These are phyloP conservation scores for Rhodeus uyekii DNA, from an alignment of 2,797 vertebrate species.

Conservation along the genomic window DNA sequence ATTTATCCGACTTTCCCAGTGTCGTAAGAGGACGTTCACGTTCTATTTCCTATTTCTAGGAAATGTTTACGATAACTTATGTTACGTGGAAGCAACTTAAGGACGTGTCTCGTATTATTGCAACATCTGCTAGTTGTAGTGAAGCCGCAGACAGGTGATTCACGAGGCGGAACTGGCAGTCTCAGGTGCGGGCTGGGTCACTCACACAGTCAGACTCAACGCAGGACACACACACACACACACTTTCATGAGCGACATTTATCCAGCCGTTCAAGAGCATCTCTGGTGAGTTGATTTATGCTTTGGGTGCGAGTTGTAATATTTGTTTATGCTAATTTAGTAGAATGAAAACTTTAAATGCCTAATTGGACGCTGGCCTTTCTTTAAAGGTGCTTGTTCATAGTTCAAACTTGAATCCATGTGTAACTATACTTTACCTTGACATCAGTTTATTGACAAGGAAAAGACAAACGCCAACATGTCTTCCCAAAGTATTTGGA, in stretches of 20 bases:
- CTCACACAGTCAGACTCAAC: neutral
- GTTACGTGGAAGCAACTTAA: too few species aligned
- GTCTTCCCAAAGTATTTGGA: neutral
- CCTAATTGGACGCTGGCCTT: neutral
- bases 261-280: neutral
- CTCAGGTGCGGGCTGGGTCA: constrained; percentile 6
- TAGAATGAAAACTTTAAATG: neutral
- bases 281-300: constrained; percentile 14
- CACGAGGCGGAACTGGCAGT: neutral
- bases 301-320: neutral
- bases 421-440: neutral
- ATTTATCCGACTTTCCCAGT: too few species aligned
- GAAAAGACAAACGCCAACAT: neutral
- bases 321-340: neutral
- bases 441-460: neutral
- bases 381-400: neutral
- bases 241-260: neutral
- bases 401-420: neutral
- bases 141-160: too few species aligned
- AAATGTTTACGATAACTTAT: too few species aligned
- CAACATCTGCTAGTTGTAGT: too few species aligned
- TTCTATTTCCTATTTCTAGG: neutral
- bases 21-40: neutral
- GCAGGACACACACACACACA: neutral
- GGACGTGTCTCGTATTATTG: too few species aligned